Evolutionary conservation across 1,140 invertebrate species (phyloP).

Genomic region (Cylas formicarius): DNA sequence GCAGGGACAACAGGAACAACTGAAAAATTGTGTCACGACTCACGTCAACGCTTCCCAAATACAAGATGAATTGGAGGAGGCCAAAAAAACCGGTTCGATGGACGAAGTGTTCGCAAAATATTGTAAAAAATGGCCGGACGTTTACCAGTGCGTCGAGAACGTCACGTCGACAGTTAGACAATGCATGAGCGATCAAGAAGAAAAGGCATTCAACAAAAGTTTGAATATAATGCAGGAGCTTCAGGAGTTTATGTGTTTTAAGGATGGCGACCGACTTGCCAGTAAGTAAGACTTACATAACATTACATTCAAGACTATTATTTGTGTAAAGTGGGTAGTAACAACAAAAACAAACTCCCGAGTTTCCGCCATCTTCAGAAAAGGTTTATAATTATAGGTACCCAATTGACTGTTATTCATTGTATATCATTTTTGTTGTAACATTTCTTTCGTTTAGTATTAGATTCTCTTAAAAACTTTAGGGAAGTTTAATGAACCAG

Average conservation of each 20-base stretch:
- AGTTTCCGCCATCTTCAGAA: conserved; percentile 5
- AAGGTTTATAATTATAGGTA: conserved; percentile 5
- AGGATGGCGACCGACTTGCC: conserved; percentile 73
- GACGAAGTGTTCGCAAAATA: conserved; percentile 64
- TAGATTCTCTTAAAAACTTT: too few species aligned
- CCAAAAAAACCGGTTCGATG: conserved; percentile 46
- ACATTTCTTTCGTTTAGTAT: too few species aligned
- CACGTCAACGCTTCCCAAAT: conserved; percentile 36
- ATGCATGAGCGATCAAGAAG: conserved; percentile 58
- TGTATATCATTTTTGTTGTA: neutral
- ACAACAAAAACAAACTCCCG: conserved; percentile 6
- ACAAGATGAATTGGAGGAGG: conserved; percentile 52
- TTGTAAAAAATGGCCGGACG: conserved; percentile 52
- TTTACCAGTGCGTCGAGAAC: conserved; percentile 54
- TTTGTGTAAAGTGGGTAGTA: conserved; percentile 23
- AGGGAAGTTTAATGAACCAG: too few species aligned
- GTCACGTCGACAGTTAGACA: conserved; percentile 51
- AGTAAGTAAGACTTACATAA: too few species aligned
- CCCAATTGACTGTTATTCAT: neutral
- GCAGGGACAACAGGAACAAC: conserved; percentile 33
- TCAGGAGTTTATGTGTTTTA: conserved; percentile 63
- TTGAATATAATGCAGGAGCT: conserved; percentile 59
- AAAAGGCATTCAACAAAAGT: conserved; percentile 49
- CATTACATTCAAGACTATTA: too few species aligned
- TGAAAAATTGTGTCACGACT: conserved; percentile 23